Evolutionary conservation across 2,888 invertebrate species (phyloP).

Genomic region (Alsophila aescularia): DNA sequence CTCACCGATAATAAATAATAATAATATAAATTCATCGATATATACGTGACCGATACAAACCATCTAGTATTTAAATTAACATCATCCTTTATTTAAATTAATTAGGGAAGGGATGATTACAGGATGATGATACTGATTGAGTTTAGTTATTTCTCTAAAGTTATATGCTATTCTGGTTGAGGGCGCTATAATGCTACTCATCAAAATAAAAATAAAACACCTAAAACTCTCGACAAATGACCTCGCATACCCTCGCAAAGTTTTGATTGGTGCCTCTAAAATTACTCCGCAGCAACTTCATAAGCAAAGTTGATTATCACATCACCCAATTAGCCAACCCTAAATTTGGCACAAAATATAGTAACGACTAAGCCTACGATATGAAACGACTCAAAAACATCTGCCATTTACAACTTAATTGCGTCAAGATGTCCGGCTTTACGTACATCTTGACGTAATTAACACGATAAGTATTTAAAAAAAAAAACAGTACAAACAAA

Average conservation of each 20-base stretch:
- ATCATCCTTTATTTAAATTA: too few relatives aligned
- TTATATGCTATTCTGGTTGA: neutral
- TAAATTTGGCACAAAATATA: conserved; percentile 16
- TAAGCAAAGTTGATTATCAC: conserved; percentile 24
- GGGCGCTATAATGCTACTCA: conserved; percentile 11
- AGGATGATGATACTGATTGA: too few relatives aligned
- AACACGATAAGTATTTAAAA: conserved; percentile 34
- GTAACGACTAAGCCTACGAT: conserved; percentile 11
- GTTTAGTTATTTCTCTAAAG: too few relatives aligned
- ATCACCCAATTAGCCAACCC: conserved; percentile 22
- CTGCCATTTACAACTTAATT: conserved; percentile 34
- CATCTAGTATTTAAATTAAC: too few relatives aligned
- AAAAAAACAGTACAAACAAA: too few relatives aligned
- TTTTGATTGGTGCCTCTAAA: conserved; percentile 30
- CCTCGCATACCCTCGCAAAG: conserved; percentile 24
- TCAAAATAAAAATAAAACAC: conserved; percentile 30
- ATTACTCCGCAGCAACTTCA: conserved; percentile 18
- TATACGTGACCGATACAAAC: too few relatives aligned
- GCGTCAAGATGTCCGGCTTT: neutral
- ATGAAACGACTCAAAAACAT: conserved; percentile 25
- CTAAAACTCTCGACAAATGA: conserved; percentile 19
- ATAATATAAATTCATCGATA: too few relatives aligned
- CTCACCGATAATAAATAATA: too few relatives aligned
- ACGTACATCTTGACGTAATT: conserved; percentile 31
- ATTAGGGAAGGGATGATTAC: too few relatives aligned